Base-by-base conservation (phyloP, 53 echinoderm and acorn worm genomes). In the Pentamera pediparva region DNA sequence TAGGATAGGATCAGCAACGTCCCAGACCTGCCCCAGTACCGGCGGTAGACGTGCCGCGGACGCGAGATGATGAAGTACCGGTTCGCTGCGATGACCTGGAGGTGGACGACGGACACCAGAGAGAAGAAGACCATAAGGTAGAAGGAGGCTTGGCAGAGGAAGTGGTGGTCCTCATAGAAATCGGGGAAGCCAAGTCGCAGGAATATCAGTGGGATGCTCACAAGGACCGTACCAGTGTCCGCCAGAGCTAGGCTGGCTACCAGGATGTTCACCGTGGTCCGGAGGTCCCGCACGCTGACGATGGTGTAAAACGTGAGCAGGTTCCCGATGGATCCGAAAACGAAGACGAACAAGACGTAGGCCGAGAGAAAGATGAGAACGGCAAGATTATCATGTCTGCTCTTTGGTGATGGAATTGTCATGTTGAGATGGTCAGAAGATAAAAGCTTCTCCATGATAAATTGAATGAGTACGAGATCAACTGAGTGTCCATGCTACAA, bases 11-110 rank as follows among this genome's bases (percentile, higher is more conserved):
- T 21, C 8, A 41, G 17, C 2, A 39, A 22, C 22, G 67, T 65
- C 10, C 41, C 41, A 4, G 3, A 65, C 67, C 43, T 6, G 19
- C 41, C 41, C 39, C 39, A 65, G 26, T 65, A 65, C 29, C 30
- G 38, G 26, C 25, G 21, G 21, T 37, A 65, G 28, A 65, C 24
- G 38, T 65, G 67, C 1, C 67, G 39, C 10, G 67, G 67, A 9
- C 40, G 24, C 2, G 39, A 27, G 11, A 65, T 65, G 40, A 65
- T 65, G 45, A 65, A 65, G 39, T 65, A 65, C 4, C 40, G 24
- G 67, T 65, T 65, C 20, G 39, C 24, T 1, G 67, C 67, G 22
- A 65, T 65, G 19, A 65, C 67, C 31, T 65, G 67, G 4, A 65
- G 67, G 10, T 11, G 3, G 7, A 27, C 40, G 9, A 39, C 18